Percentiles rank a stretch among this genome's conserved stretches.
Conservation (phyloP, 2,113 vertebrate species). For the Muntiacus reevesi region DNA sequence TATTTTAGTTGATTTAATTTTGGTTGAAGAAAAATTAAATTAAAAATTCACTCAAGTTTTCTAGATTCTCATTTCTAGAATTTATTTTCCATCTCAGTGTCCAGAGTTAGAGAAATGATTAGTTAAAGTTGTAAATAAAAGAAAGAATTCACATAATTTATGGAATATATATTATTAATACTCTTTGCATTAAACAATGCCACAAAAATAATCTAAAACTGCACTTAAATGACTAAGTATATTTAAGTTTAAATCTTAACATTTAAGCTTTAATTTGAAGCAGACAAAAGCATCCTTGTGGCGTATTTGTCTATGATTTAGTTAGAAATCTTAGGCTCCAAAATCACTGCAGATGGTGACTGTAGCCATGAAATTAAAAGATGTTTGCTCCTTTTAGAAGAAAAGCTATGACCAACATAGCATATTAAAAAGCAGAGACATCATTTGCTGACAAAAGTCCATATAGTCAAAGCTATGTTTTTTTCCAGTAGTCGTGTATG, state of each 20-base stretch:
- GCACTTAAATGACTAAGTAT: neutral
- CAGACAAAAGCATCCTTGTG: neutral
- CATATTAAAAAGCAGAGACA: neutral
- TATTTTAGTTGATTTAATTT: neutral
- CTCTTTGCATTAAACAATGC: neutral
- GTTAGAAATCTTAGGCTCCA: neutral
- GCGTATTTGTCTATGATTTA: neutral
- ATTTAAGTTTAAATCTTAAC: constrained; percentile 25
- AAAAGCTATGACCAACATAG: neutral
- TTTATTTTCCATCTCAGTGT: neutral
- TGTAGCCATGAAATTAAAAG: neutral
- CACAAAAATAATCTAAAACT: constrained; percentile 6
- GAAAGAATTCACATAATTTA: neutral
- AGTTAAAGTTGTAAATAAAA: constrained; percentile 6
- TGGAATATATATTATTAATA: neutral
- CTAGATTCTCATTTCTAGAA: neutral
- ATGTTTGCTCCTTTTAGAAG: neutral
- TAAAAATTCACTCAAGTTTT: neutral
- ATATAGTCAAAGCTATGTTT: neutral
- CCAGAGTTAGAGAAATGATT: neutral
- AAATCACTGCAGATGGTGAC: neutral
- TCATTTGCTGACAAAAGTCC: neutral
- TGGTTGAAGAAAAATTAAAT: neutral
- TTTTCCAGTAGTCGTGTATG: neutral
- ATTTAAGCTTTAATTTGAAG: neutral